Base-by-base conservation (phyloP, 2,888 invertebrate genomes). In the Heteromurus nitidus region DNA sequence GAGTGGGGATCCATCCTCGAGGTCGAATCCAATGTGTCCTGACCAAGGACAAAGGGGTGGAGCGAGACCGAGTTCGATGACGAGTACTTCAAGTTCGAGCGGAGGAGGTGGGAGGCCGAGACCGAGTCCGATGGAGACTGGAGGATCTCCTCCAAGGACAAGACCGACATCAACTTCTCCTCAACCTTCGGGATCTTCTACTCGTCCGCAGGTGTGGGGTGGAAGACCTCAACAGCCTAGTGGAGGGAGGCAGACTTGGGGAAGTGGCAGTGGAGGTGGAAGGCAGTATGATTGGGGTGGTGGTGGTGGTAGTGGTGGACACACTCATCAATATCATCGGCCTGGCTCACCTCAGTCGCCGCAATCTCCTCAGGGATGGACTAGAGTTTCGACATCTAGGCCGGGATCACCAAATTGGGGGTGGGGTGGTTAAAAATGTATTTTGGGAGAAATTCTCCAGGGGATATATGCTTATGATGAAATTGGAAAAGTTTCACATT, bases 331-430 rank as follows among this genome's bases (percentile, higher is more conserved):
- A 11, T 9, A 3, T 44, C 65, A 20, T 7, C 65, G 22, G 22
- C 53, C 11, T 5, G 22, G 28, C 11, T 24, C 58, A 16, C 68
- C 68, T 13, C 20, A 20, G 20, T 76, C 76, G 20, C 76, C 73
- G 31, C 26, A 24, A 24, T 24, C 47, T 3, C 47, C 68, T 31
- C 62, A 31, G 13, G 60, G 76, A 16, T 47, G 47, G 47, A 16
- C 47, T 47, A 36, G 47, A 22, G 28, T n/a, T 36, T 9, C 7
- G 20, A 3, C 7, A 3, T 42, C 70, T 16, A 24, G 76, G 20
- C 76, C 76, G 3, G 55, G 44, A 11, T 76, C 76, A 22, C 76
- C 76, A 11, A 44, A 68, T 18, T 76, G 76, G 76, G 65, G 68
- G 16, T 76, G 68, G 67, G 44, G 47, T 1, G 67, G 76, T 3